Evolutionary conservation across 2,797 vertebrate genomes (phyloP).

Genomic region (Simalia tracyae): DNA sequence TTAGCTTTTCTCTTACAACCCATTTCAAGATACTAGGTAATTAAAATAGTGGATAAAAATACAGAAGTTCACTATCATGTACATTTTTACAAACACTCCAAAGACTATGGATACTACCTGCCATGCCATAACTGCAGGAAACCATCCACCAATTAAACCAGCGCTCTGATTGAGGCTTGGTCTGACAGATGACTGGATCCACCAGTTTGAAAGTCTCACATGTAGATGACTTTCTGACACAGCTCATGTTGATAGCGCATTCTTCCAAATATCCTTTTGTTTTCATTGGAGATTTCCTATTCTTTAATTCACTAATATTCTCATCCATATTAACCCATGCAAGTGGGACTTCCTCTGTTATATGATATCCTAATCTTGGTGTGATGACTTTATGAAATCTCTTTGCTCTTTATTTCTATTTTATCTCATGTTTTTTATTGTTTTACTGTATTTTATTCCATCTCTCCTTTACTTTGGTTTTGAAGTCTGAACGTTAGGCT

Average conservation of each 20-base stretch:
- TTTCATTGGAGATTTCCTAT: not conserved
- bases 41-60: not conserved
- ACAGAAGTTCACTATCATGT: not conserved
- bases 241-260: not conserved
- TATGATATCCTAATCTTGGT: not conserved
- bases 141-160: not conserved
- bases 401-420: not conserved
- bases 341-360: not conserved
- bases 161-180: not conserved
- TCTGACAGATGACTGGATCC: not conserved
- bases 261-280: not conserved
- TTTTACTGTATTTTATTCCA: not conserved
- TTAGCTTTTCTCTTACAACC: not conserved
- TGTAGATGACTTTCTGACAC: not conserved
- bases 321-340: not conserved
- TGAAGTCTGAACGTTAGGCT: not conserved
- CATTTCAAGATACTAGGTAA: not conserved
- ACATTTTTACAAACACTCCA: not conserved
- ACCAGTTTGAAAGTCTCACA: not conserved
- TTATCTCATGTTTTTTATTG: not conserved
- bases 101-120: not conserved
- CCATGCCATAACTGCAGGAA: not conserved
- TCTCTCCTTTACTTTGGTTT: not conserved
- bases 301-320: not conserved
- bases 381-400: not conserved